Percentiles rank a stretch among this genome's conserved stretches.
Conservation (phyloP, 2,888 invertebrate genomes). For the Galerucella nymphaeae region DNA sequence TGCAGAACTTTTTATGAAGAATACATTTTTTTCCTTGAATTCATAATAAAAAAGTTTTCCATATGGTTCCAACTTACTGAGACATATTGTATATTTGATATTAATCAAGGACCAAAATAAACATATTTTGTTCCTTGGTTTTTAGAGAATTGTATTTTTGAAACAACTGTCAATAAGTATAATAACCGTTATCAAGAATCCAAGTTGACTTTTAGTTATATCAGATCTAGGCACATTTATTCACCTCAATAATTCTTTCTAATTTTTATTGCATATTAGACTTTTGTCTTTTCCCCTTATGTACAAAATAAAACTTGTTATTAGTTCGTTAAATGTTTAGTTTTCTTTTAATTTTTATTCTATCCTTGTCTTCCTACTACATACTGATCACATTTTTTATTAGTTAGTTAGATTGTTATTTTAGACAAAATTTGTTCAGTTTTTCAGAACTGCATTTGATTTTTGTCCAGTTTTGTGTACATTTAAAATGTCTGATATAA, state of each 20-base stretch:
- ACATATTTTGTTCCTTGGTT: background rate
- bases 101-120: background rate
- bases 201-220: background rate
- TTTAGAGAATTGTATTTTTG: background rate
- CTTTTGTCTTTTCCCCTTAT: slow-evolving; percentile 3
- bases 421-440: background rate
- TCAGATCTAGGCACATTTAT: background rate
- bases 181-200: background rate
- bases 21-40: too few species aligned
- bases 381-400: background rate
- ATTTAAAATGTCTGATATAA: too few species aligned
- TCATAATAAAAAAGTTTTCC: too few species aligned
- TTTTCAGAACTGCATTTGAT: background rate
- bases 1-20: too few species aligned
- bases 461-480: too few species aligned
- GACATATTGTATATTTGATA: background rate
- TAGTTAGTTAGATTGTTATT: background rate
- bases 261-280: background rate
- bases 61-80: too few species aligned
- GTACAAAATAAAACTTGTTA: background rate
- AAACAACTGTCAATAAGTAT: background rate
- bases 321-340: background rate
- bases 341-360: background rate
- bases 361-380: background rate
- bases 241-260: background rate